phyloP scores from a whole-genome alignment of 2,113 vertebrate genomes.

The Ageneiosus marmoratus region DNA sequence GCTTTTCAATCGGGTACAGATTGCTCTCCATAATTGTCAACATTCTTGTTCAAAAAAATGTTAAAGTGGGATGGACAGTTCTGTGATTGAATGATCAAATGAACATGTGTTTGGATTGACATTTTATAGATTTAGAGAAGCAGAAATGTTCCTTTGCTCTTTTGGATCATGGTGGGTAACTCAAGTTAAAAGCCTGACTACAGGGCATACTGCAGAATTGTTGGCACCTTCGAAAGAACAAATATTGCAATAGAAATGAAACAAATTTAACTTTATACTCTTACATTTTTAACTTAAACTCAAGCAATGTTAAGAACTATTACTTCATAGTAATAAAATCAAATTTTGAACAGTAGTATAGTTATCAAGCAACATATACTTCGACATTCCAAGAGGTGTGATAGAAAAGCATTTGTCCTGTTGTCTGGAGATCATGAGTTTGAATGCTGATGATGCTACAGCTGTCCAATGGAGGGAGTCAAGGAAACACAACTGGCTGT shows the following conservation, averaged over 20 bases:
- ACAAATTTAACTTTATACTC: background rate
- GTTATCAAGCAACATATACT: background rate
- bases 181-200: background rate
- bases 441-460: background rate
- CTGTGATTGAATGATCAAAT: background rate
- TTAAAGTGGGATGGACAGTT: slow-evolving; percentile 1
- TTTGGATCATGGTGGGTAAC: background rate
- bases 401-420: background rate
- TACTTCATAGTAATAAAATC: background rate
- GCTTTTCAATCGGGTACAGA: too few relatives aligned
- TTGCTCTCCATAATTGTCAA: background rate
- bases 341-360: background rate
- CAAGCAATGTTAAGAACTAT: background rate
- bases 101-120: background rate
- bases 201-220: background rate
- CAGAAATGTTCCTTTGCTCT: background rate
- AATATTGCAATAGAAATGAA: background rate
- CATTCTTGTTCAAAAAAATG: background rate
- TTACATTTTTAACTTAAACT: too few relatives aligned
- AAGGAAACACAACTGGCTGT: background rate
- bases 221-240: background rate
- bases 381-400: background rate
- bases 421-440: background rate
- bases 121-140: background rate
- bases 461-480: background rate